Evolutionary conservation across 1,140 invertebrate genomes (phyloP), one percentile per base, ranked within the genome.

Genomic region (Lucilia cuprina): DNA sequence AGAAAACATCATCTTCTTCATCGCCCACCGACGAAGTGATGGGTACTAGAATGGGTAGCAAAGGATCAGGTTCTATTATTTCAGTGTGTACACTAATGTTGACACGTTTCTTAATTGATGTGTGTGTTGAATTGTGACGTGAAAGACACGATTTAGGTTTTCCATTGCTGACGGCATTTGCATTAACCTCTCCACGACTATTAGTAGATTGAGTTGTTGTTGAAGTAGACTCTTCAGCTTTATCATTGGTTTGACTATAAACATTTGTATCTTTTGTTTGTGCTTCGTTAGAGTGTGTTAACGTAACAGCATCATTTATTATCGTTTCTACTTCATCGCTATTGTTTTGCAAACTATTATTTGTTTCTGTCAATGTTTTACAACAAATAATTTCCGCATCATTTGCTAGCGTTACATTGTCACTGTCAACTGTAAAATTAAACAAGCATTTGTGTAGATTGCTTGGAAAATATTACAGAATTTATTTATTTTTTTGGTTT

Each of bases 1-100:
- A 90, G 86, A 92, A 92, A 17, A 92, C 92, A 74, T 92, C 92
- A 86, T 92, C 92, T 70, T 92, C 91, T 55, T 90, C 89, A 83
- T 88, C 89, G 19, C 74, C 85, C 60, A 90, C 85, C 14, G 88
- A 87, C 13, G 75, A 41, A 8, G 35, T n/a, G 2, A 34, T n/a
- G 21, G 75, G n/a, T 10, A 47, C 86, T 19, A 86, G 30, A 8
- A 86, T 83, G 75, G 86, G 60, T 13, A 85, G 84, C 50, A 87
- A 82, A 17, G 87, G 87, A 17, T 91, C 87, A 74, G 89, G 86
- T 85, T 90, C 88, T 85, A 91, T 91, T 30, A 90, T 88, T 83
- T 91, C 90, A n/a, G 89, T 88, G 19, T 87, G 85, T 55, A 86
- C 88, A 83, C 88, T 89, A 50, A 88, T 89, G 86, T 91, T 90